Base-by-base conservation (phyloP, 2,113 vertebrate genomes). In the Murina feae region DNA sequence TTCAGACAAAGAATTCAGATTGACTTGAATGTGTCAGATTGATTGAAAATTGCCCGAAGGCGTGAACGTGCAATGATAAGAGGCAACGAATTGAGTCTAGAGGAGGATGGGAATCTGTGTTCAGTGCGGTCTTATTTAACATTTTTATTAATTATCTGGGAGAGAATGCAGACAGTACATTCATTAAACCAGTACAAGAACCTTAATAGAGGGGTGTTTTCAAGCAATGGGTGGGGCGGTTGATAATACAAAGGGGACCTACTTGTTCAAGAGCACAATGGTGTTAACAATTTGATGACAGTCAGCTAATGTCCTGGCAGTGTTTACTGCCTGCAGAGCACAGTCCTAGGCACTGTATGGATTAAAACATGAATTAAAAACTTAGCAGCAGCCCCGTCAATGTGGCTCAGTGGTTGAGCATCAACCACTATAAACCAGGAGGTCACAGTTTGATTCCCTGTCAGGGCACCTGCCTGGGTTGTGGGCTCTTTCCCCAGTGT, bases 31-130 rank as follows among this genome's bases (percentile, higher is more conserved):
- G 83, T 97, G 95, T 97, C 97, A 95, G 16, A 95, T 96, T 96
- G 97, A 97, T 97, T 97, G 96, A 96, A 97, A 95, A 94, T 74
- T 91, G 94, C 96, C 96, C 12, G 68, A 82, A 96, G 93, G 91
- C 65, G 72, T 58, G 42, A 79, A 84, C 20, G 18, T n/a, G 53
- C 92, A 47, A 71, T 86, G 92, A 96, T 95, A 93, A 97, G 94
- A 42, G 37, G 84, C 72, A 35, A 16, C 44, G 51, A 3, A 86
- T 60, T 17, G 75, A 76, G 76, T 86, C 69, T 89, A 25, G 32
- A 86, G 35, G 53, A 53, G 42, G 53, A 37, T 32, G n/a, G 66
- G 80, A 32, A 9, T 42, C 76, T 65, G 0, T 65, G 78, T 71
- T 79, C 76, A 58, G 55, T n/a, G 7, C 9, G 51, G 32, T 87